Evolutionary conservation across 2,888 invertebrate genomes (phyloP).

Genomic region (Calameuta filiformis): DNA sequence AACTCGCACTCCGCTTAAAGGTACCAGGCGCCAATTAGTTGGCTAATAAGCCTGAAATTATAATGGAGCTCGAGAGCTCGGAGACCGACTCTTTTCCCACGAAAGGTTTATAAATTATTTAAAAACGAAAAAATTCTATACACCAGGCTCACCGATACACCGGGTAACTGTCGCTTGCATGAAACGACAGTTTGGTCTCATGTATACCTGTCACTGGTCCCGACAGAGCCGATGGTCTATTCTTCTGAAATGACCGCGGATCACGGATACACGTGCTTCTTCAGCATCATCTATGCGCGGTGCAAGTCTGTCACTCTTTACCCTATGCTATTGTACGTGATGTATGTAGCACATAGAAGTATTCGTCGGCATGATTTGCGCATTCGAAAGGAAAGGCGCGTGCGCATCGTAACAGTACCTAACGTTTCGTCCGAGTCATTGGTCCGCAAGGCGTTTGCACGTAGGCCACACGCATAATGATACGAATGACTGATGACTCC

Average conservation of each 20-base stretch:
- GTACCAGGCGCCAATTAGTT: neutral
- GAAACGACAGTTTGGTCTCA: neutral
- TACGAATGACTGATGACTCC: conserved; percentile 45
- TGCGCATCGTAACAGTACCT: conserved; percentile 7
- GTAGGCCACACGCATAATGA: conserved; percentile 34
- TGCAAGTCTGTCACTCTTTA: neutral
- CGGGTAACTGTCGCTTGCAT: neutral
- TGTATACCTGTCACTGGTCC: neutral
- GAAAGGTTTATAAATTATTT: neutral
- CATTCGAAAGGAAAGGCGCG: conserved; percentile 44
- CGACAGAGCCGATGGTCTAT: neutral
- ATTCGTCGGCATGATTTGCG: conserved; percentile 46
- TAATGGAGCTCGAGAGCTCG: neutral
- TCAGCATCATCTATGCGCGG: neutral
- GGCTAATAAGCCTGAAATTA: neutral
- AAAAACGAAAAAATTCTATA: neutral
- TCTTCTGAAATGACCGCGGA: neutral
- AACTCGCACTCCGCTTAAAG: neutral
- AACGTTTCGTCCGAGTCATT: conserved; percentile 38
- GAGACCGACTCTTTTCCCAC: neutral
- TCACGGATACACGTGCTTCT: neutral
- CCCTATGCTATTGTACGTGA: neutral
- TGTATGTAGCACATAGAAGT: neutral
- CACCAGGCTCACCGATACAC: neutral
- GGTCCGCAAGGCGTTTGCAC: conserved; percentile 18